These are phyloP conservation scores for Eptatretus burgeri DNA, from an alignment of 2,113 vertebrate species.

Conservation along the genomic window DNA sequence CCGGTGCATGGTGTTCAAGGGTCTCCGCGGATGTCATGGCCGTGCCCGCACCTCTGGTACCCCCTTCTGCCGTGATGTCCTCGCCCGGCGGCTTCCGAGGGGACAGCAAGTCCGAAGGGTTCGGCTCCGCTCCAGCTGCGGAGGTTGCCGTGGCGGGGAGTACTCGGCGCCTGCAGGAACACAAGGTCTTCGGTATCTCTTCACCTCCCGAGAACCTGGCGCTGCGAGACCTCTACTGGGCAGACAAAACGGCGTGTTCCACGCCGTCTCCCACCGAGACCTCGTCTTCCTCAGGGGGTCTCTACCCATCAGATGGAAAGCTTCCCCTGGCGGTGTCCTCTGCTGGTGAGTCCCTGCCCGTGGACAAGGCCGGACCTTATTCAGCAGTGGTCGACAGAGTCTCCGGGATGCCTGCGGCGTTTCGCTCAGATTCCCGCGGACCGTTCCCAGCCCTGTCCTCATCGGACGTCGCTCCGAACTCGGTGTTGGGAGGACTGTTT, in stretches of 20 bases:
- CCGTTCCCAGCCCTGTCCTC: conserved; percentile 7
- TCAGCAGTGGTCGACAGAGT: conserved; percentile 5
- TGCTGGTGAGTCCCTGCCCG: conserved; percentile 12
- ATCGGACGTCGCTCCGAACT: conserved; percentile 3
- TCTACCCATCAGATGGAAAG: conserved; percentile 30
- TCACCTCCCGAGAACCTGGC: conserved; percentile 2
- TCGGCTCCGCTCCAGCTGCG: not conserved
- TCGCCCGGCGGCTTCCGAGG: conserved; percentile 38
- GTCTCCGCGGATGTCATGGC: conserved; percentile 31
- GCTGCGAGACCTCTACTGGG: conserved; percentile 5
- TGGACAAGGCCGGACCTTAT: conserved; percentile 10
- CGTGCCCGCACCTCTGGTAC: conserved; percentile 72
- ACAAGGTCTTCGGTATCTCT: not conserved
- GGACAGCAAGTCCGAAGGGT: conserved; percentile 20
- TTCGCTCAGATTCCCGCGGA: conserved; percentile 14
- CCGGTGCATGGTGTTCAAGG: too few relatives aligned
- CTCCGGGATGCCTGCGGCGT: not conserved
- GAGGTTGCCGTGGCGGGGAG: not conserved
- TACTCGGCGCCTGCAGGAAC: not conserved
- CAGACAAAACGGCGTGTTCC: conserved; percentile 18
- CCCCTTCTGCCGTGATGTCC: conserved; percentile 23
- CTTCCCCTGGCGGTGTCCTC: conserved; percentile 13
- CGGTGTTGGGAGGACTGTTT: conserved; percentile 1
- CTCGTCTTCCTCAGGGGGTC: conserved; percentile 31
- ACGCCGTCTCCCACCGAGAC: conserved; percentile 32